Evolutionary conservation across 2,888 invertebrate species (phyloP).

Genomic region (Cheilosia soror): DNA sequence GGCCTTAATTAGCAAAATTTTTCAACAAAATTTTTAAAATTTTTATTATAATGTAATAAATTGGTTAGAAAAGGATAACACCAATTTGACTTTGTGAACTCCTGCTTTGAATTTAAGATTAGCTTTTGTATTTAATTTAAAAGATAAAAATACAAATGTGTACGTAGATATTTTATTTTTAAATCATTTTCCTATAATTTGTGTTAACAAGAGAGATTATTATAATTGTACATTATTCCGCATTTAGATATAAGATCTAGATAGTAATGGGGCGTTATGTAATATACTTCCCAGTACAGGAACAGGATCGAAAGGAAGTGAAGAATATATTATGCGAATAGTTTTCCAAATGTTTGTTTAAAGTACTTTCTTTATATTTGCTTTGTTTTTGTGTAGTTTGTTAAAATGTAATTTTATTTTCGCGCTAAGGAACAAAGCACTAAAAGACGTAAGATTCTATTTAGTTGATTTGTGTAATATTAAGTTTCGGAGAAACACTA

Average conservation of each 20-base stretch:
- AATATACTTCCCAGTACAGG: not conserved
- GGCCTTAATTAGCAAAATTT: conserved; percentile 70
- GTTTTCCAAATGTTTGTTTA: conserved; percentile 6
- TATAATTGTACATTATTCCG: conserved; percentile 50
- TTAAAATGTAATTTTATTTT: conserved; percentile 41
- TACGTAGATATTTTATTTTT: not conserved
- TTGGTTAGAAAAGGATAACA: conserved; percentile 7
- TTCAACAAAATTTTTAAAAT: conserved; percentile 48
- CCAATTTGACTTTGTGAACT: conserved; percentile 6
- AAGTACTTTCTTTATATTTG: conserved; percentile 14
- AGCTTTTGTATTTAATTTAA: conserved; percentile 33
- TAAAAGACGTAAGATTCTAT: conserved; percentile 72
- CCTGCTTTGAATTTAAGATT: conserved; percentile 13
- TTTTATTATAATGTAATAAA: conserved; percentile 27
- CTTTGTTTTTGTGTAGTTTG: conserved; percentile 49
- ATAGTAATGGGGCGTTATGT: conserved; percentile 38
- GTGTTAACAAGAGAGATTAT: conserved; percentile 50
- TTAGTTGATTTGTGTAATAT: conserved; percentile 57
- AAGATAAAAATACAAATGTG: not conserved
- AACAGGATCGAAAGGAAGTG: conserved; percentile 17
- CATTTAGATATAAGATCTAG: conserved; percentile 54
- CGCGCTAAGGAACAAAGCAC: conserved; percentile 58
- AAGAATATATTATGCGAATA: conserved; percentile 24
- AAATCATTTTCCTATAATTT: conserved; percentile 21
- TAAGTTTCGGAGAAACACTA: conserved; percentile 53